Conservation (phyloP, 35 echinoderm and acorn worm species). For the Strongylocentrotus purpuratus region DNA sequence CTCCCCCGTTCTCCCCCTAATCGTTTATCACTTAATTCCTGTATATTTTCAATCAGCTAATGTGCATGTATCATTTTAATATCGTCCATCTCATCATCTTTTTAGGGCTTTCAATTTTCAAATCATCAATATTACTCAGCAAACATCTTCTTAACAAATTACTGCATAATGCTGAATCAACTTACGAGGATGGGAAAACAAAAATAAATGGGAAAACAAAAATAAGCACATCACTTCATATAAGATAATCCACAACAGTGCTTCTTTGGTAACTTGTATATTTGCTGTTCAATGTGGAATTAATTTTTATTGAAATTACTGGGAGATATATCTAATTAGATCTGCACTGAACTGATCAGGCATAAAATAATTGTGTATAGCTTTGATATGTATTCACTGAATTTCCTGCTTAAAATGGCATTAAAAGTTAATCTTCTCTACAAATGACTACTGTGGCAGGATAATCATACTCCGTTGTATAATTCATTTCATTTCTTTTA, state of each 20-base stretch:
- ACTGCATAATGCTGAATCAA: neutral
- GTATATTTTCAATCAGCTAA: neutral
- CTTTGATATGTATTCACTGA: neutral
- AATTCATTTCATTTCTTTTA: neutral
- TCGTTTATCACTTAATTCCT: neutral
- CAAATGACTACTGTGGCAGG: neutral
- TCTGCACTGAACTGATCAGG: neutral
- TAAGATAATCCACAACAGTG: neutral
- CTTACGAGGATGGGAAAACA: neutral
- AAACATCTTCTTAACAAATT: neutral
- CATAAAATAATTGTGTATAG: neutral
- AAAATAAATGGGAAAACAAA: neutral
- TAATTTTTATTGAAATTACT: neutral
- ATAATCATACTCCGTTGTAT: neutral
- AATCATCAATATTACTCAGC: no score
- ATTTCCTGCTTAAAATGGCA: neutral
- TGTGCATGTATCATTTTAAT: neutral
- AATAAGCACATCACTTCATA: neutral
- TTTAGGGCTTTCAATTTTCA: neutral
- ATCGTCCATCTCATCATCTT: neutral
- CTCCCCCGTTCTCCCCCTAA: neutral
- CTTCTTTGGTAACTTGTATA: neutral
- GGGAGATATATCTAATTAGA: neutral
- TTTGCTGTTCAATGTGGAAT: neutral
- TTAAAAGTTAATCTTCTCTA: neutral